phyloP scores from a whole-genome alignment of 2,888 invertebrate genomes.

The Uloborus plumipes region DNA sequence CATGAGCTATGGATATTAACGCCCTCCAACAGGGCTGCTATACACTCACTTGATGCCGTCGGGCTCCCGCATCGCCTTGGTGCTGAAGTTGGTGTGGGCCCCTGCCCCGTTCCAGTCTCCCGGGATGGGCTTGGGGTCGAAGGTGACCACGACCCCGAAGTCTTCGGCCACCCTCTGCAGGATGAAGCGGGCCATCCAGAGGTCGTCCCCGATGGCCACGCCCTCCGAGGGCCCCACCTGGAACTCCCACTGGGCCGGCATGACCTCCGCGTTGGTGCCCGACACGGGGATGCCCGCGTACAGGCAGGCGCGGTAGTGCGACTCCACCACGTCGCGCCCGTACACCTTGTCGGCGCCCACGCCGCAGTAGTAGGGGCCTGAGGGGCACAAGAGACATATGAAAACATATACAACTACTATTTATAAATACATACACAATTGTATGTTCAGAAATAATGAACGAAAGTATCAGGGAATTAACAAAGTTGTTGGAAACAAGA shows the following conservation, averaged over 20 bases:
- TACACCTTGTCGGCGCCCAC: conserved; percentile 96
- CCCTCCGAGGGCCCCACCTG: conserved; percentile 94
- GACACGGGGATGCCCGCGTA: conserved; percentile 93
- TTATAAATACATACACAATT: too few species aligned
- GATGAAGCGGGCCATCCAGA: conserved; percentile 90
- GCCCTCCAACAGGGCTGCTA: too few species aligned
- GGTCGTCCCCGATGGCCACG: conserved; percentile 80
- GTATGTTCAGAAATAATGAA: too few species aligned
- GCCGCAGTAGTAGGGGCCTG: conserved; percentile 97
- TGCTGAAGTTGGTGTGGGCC: conserved; percentile 76
- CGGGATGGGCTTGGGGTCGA: conserved; percentile 82
- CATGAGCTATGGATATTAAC: too few species aligned
- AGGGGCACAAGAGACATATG: conserved; percentile 31
- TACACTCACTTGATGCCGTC: conserved; percentile 68
- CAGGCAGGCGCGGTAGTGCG: conserved; percentile 94
- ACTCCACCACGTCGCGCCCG: conserved; percentile 95
- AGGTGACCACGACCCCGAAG: conserved; percentile 84
- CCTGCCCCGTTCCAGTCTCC: conserved; percentile 75
- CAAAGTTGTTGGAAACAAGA: too few species aligned
- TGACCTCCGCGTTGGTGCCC: conserved; percentile 97
- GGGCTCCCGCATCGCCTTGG: conserved; percentile 73
- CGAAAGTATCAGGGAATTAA: too few species aligned
- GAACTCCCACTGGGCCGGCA: conserved; percentile 95
- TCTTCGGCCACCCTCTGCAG: conserved; percentile 93
- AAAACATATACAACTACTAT: too few species aligned